phyloP scores from a whole-genome alignment of 2,797 vertebrate genomes.

The Molossus molossus region DNA sequence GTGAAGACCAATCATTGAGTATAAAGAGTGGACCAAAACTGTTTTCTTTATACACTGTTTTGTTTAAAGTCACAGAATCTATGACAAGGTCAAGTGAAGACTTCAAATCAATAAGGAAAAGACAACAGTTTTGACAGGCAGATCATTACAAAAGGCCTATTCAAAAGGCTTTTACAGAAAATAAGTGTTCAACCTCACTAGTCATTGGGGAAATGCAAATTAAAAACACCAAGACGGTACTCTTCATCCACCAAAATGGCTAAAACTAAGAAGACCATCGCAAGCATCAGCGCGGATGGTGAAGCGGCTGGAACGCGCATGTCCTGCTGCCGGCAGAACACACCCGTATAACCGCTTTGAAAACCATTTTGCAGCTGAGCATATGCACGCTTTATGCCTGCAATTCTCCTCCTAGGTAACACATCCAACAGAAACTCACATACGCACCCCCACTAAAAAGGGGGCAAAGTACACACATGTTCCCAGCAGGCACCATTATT shows the following conservation, averaged over 20 bases:
- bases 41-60: not conserved
- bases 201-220: slow-evolving; percentile 42
- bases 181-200: not conserved
- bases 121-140: slow-evolving; percentile 12
- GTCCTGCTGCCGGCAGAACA: not conserved
- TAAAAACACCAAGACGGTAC: not conserved
- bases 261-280: slow-evolving; percentile 3
- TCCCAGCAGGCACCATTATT: slow-evolving; percentile 30
- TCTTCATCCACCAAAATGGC: not conserved
- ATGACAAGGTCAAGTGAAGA: not conserved
- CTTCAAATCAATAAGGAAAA: slow-evolving; percentile 36
- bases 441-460: not conserved
- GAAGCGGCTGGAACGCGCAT: not conserved
- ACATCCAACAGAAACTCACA: not conserved
- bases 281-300: not conserved
- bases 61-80: not conserved
- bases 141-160: not conserved
- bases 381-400: not conserved
- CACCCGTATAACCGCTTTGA: not conserved
- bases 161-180: not conserved
- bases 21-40: not conserved
- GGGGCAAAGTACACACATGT: not conserved
- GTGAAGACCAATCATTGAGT: not conserved
- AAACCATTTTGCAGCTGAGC: not conserved
- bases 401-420: slow-evolving; percentile 20